Percentiles rank a stretch among this genome's conserved stretches.
Evolutionary conservation across 2,113 vertebrate genomes (phyloP).

Genomic region (Lipotes vexillifer): DNA sequence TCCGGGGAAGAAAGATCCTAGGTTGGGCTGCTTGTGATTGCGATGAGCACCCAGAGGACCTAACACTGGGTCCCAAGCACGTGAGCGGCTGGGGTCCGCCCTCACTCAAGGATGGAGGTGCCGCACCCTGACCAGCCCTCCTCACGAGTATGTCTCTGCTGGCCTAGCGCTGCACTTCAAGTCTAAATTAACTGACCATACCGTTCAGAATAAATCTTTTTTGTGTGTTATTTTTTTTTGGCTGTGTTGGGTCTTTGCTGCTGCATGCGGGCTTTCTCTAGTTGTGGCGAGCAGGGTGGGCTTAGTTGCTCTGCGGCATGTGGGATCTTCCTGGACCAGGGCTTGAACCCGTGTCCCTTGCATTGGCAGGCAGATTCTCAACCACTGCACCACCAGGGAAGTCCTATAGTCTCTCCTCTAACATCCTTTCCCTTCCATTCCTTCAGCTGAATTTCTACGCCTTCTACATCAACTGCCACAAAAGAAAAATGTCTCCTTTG

Average conservation of each 20-base stretch:
- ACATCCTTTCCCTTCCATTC: neutral
- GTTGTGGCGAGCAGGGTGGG: no score
- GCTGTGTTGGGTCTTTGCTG: no score
- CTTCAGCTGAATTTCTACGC: neutral
- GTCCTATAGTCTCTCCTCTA: neutral
- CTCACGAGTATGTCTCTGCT: neutral
- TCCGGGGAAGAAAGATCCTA: neutral
- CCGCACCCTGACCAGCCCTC: neutral
- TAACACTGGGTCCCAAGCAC: no score
- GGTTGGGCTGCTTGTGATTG: neutral
- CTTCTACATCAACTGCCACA: neutral
- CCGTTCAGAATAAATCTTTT: neutral
- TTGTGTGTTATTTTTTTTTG: no score
- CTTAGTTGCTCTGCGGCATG: no score
- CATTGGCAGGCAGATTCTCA: no score
- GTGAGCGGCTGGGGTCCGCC: accelerated
- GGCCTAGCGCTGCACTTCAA: neutral
- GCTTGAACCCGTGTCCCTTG: no score
- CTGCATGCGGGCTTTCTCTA: no score
- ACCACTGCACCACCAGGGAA: no score
- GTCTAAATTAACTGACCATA: neutral
- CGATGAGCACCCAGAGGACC: neutral
- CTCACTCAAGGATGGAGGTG: neutral
- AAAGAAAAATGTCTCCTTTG: neutral
- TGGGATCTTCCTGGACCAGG: no score